These are phyloP conservation scores for Melipona quadrifasciata DNA, from an alignment of 1,140 invertebrate species.

Conservation along the genomic window DNA sequence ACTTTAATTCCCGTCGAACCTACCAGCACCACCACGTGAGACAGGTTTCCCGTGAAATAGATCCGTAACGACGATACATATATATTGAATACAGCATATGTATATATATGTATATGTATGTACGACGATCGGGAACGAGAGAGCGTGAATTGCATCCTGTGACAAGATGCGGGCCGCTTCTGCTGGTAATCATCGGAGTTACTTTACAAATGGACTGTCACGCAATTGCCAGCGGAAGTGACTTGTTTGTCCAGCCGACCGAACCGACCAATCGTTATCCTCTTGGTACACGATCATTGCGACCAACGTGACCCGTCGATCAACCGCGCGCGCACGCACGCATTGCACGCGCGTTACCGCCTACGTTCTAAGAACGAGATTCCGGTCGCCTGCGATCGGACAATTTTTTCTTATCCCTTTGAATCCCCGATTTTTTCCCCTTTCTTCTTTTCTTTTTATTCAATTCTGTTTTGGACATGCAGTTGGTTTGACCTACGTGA, in stretches of 20 bases:
- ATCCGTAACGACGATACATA: conserved; percentile 41
- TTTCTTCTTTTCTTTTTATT: too few relatives aligned
- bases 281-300: conserved; percentile 73
- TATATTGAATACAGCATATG: background rate
- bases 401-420: background rate
- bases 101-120: too few relatives aligned
- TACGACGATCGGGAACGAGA: conserved; percentile 60
- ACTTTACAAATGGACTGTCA: conserved; percentile 71
- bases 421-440: too few relatives aligned
- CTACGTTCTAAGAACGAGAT: conserved; percentile 2
- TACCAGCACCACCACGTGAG: conserved; percentile 24
- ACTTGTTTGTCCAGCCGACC: conserved; percentile 75
- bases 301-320: conserved; percentile 41
- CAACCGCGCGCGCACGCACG: background rate
- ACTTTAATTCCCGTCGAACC: conserved; percentile 35
- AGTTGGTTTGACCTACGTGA: too few relatives aligned
- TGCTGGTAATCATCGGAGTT: conserved; percentile 71
- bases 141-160: conserved; percentile 68
- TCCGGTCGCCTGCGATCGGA: background rate
- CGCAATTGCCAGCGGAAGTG: conserved; percentile 79
- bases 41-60: conserved; percentile 22
- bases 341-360: background rate
- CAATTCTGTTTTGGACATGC: too few relatives aligned
- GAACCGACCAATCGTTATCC: conserved; percentile 73
- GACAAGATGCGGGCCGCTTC: conserved; percentile 71